A percentile compares a stretch with the other conserved stretches of the same genome.
Evolutionary conservation across 2,888 invertebrate species (phyloP).

Genomic region (Geotrupes spiniger): DNA sequence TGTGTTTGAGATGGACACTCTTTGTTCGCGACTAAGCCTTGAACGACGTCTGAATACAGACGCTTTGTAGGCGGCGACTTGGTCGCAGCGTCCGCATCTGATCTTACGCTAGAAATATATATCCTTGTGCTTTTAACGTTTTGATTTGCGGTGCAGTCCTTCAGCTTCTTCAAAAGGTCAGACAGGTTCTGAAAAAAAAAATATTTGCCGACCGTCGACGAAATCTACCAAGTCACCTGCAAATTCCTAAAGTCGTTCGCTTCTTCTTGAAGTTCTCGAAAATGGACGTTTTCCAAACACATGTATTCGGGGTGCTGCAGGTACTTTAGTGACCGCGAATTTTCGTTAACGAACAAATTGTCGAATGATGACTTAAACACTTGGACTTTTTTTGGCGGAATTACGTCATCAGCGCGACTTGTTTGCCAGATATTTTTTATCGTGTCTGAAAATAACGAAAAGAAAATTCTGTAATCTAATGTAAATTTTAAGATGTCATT

Average conservation of each 20-base stretch:
- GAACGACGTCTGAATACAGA: conserved; percentile 47
- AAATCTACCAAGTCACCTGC: conserved; percentile 25
- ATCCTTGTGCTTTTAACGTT: background rate
- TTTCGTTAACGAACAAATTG: conserved; percentile 37
- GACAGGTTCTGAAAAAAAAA: conserved; percentile 27
- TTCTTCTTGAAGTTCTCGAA: conserved; percentile 20
- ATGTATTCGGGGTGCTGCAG: conserved; percentile 12
- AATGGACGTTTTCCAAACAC: conserved; percentile 15
- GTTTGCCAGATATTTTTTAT: conserved; percentile 39
- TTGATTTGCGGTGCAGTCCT: conserved; percentile 7
- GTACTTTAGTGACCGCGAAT: conserved; percentile 14
- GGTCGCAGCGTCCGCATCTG: conserved; percentile 6
- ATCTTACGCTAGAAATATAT: conserved; percentile 9
- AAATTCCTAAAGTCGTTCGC: conserved; percentile 31
- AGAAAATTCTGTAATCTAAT: no score
- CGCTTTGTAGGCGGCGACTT: conserved; percentile 33
- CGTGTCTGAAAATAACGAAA: conserved; percentile 29
- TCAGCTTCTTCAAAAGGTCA: conserved; percentile 32
- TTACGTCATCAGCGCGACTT: conserved; percentile 20
- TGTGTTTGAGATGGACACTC: conserved; percentile 10
- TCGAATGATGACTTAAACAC: conserved; percentile 36
- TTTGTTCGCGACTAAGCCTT: conserved; percentile 35
- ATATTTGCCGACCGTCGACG: no score
- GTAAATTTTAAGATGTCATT: no score
- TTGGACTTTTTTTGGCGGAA: conserved; percentile 16